Conservation (phyloP, 1,140 invertebrate genomes). For the Drosophila ohnishii region DNA sequence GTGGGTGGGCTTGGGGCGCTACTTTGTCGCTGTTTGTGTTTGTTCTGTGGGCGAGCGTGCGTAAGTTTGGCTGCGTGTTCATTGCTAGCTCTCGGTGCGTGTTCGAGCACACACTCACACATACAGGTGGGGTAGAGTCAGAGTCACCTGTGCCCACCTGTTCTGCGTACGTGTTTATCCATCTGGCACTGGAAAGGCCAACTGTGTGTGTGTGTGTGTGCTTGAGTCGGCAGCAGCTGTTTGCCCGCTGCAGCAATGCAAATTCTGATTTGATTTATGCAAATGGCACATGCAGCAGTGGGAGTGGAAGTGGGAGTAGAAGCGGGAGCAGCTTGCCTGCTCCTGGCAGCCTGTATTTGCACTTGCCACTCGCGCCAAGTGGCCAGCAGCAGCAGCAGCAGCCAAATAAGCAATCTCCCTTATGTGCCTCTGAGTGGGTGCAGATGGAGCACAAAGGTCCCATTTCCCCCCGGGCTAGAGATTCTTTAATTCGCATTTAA, state of each 20-base stretch:
- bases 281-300: conserved; percentile 63
- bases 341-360: conserved; percentile 58
- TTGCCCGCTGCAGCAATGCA: conserved; percentile 58
- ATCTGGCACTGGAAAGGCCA: conserved; percentile 18
- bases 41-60: conserved; percentile 37
- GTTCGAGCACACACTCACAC: conserved; percentile 38
- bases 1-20: conserved; percentile 15
- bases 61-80: conserved; percentile 69
- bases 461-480: background rate
- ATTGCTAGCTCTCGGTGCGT: conserved; percentile 51
- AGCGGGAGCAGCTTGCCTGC: conserved; percentile 8
- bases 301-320: background rate
- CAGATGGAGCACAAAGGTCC: background rate
- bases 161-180: conserved; percentile 39
- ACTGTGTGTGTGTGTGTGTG: conserved; percentile 6
- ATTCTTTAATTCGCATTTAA: conserved; percentile 75
- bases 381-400: conserved; percentile 40
- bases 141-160: conserved; percentile 4
- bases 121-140: background rate
- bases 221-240: conserved; percentile 27
- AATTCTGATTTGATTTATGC: conserved; percentile 81
- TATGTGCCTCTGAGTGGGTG: conserved; percentile 14
- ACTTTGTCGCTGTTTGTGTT: conserved; percentile 25
- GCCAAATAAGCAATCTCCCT: conserved; percentile 63
- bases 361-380: conserved; percentile 37